These are phyloP conservation scores for Drosophila anomalata DNA, from an alignment of 2,888 invertebrate species.

Conservation along the genomic window DNA sequence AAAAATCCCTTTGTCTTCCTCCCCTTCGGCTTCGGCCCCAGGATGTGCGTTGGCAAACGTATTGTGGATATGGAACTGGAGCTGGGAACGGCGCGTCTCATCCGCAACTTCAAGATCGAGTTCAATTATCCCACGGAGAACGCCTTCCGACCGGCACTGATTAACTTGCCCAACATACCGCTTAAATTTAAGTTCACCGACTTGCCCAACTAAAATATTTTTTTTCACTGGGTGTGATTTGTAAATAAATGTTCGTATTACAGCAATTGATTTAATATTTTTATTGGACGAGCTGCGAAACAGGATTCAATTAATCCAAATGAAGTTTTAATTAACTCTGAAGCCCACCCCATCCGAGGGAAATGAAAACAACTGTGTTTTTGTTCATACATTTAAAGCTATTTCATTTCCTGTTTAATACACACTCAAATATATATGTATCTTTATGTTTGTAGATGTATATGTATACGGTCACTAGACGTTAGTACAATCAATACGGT, in stretches of 20 bases:
- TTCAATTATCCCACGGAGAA: slow-evolving; percentile 77
- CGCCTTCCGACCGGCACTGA: slow-evolving; percentile 69
- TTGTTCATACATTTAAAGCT: slow-evolving; percentile 72
- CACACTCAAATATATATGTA: slow-evolving; percentile 50
- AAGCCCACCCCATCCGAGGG: background rate
- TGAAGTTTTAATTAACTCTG: background rate
- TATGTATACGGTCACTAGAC: slow-evolving; percentile 49
- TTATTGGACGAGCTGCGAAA: background rate
- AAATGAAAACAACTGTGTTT: slow-evolving; percentile 18
- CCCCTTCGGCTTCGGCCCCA: slow-evolving; percentile 89
- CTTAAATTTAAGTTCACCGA: slow-evolving; percentile 83
- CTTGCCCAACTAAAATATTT: slow-evolving; percentile 51
- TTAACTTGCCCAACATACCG: slow-evolving; percentile 82
- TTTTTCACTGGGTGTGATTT: background rate
- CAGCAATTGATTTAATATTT: background rate
- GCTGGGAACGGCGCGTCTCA: slow-evolving; percentile 84
- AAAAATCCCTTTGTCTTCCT: slow-evolving; percentile 81
- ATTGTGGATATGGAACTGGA: slow-evolving; percentile 90
- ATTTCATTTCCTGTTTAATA: slow-evolving; percentile 65
- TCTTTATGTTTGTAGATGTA: slow-evolving; percentile 40
- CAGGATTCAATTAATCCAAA: background rate
- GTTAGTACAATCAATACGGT: slow-evolving; percentile 48
- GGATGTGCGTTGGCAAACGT: slow-evolving; percentile 89
- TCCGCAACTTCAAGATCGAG: slow-evolving; percentile 78
- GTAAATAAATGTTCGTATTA: background rate